Percentiles rank a stretch among this genome's conserved stretches.
Evolutionary conservation across 1,140 invertebrate species (phyloP).

Genomic region (Hestina assimilis): DNA sequence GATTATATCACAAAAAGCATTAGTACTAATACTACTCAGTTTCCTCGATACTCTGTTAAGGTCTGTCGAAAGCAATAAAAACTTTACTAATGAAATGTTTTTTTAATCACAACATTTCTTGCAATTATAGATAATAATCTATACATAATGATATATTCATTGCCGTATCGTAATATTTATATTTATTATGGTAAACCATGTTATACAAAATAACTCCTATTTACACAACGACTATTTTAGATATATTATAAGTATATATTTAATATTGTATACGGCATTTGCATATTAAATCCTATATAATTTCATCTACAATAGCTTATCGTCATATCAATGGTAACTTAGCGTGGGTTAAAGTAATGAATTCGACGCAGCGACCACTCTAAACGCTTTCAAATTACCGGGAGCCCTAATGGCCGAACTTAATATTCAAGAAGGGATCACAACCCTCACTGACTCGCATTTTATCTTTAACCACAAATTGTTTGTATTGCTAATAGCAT

Average conservation of each 20-base stretch:
- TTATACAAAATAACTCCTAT: too few species aligned
- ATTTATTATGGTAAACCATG: too few species aligned
- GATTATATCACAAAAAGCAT: too few species aligned
- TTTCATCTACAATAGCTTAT: not conserved
- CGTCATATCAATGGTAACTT: conserved; percentile 9
- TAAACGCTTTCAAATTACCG: conserved; percentile 61
- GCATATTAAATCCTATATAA: not conserved
- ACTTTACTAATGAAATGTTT: too few species aligned
- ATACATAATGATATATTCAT: too few species aligned
- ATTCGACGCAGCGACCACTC: conserved; percentile 42
- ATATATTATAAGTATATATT: not conserved
- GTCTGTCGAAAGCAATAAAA: too few species aligned
- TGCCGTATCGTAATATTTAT: too few species aligned
- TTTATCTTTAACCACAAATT: conserved; percentile 39
- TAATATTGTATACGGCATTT: not conserved
- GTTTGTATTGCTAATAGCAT: conserved; percentile 22
- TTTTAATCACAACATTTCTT: too few species aligned
- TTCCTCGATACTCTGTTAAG: too few species aligned
- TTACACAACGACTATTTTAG: too few species aligned
- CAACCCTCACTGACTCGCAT: conserved; percentile 32
- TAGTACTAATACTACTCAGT: too few species aligned
- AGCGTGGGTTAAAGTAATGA: conserved; percentile 44
- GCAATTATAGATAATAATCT: too few species aligned
- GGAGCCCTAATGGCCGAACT: conserved; percentile 58
- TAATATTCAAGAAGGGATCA: conserved; percentile 65